phyloP scores from a whole-genome alignment of 2,113 vertebrate genomes.

The Lepisosteus oculatus region DNA sequence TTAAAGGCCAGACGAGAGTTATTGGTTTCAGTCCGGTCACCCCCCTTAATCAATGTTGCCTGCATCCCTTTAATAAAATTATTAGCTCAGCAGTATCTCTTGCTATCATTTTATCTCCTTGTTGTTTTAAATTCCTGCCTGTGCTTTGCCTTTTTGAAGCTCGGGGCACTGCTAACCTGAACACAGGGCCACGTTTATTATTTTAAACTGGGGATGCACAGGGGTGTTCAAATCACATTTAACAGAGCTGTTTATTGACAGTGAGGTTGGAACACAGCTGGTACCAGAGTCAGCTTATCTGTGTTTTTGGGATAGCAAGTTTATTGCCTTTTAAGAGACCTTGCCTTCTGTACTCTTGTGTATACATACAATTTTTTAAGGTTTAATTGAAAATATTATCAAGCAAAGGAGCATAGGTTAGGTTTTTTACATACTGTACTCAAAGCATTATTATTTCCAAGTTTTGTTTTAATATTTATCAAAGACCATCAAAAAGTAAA shows the following conservation, averaged over 20 bases:
- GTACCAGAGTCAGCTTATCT: slow-evolving; percentile 15
- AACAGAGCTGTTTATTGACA: slow-evolving; percentile 59
- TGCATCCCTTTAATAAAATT: slow-evolving; percentile 79
- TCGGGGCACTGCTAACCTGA: slow-evolving; percentile 60
- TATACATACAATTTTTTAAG: too few species aligned
- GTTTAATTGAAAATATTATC: too few species aligned
- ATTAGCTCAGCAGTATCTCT: slow-evolving; percentile 77
- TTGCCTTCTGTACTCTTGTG: too few species aligned
- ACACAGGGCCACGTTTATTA: slow-evolving; percentile 65
- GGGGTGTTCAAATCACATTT: slow-evolving; percentile 59
- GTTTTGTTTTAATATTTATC: too few species aligned
- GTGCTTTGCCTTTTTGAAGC: slow-evolving; percentile 57
- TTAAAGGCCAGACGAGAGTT: slow-evolving; percentile 74
- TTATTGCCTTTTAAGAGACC: too few species aligned
- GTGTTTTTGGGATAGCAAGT: too few species aligned
- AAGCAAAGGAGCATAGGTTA: too few species aligned
- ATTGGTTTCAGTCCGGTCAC: slow-evolving; percentile 74
- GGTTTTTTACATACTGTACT: too few species aligned
- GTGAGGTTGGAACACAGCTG: slow-evolving; percentile 66
- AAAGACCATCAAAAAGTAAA: too few species aligned
- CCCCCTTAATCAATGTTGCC: slow-evolving; percentile 78
- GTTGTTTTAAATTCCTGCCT: slow-evolving; percentile 60
- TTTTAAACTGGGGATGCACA: slow-evolving; percentile 57
- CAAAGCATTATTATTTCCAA: too few species aligned
- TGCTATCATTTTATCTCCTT: slow-evolving; percentile 67